Conservation (phyloP, 2,797 vertebrate species). For the Emydoidea blandingii region DNA sequence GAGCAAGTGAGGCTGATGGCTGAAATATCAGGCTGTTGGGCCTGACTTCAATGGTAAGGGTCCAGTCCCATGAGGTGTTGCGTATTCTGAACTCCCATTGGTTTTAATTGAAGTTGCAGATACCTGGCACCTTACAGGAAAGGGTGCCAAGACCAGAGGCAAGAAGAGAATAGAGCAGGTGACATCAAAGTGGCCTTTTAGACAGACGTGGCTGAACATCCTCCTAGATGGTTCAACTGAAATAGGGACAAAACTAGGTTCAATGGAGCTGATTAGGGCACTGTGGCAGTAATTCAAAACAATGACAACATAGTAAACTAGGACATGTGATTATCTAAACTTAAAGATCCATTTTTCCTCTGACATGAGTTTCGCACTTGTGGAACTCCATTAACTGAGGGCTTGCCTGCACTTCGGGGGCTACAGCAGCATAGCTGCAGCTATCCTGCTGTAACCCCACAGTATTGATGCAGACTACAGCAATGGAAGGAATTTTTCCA, state of each 20-base stretch:
- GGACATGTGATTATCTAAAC: not conserved
- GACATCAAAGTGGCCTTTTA: too few relatives aligned
- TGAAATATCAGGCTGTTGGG: too few relatives aligned
- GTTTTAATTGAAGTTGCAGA: too few relatives aligned
- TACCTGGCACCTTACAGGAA: not conserved
- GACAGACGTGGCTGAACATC: too few relatives aligned
- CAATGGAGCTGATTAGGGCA: not conserved
- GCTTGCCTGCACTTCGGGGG: not conserved
- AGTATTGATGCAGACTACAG: not conserved
- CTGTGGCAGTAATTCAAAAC: not conserved
- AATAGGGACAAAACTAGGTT: not conserved
- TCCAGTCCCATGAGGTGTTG: too few relatives aligned
- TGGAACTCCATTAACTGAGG: not conserved
- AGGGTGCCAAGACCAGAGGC: not conserved
- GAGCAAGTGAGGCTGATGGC: too few relatives aligned
- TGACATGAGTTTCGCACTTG: not conserved
- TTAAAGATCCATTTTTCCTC: not conserved
- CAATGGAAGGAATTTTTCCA: not conserved
- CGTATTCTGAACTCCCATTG: too few relatives aligned
- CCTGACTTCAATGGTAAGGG: too few relatives aligned
- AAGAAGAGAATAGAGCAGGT: not conserved
- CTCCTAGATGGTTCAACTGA: not conserved
- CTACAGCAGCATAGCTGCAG: not conserved
- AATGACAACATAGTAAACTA: not conserved
- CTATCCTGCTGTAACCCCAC: too few relatives aligned